A percentile compares a stretch with the other conserved stretches of the same genome.
Evolutionary conservation across 2,113 vertebrate genomes (phyloP).

Genomic region (Sebastes schlegelii): DNA sequence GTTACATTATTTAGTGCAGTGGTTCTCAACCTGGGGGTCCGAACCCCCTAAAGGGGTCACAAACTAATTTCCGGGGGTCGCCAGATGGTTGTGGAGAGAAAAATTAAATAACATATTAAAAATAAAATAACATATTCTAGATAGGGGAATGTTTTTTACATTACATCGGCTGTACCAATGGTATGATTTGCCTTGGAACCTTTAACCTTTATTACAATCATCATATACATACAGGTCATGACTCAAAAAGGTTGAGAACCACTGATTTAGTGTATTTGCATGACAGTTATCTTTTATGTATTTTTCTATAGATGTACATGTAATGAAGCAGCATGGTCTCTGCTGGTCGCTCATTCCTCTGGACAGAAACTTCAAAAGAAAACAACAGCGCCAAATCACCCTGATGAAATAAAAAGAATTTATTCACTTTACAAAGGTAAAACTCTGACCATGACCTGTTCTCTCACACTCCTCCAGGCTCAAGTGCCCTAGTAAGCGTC

Average conservation of each 20-base stretch:
- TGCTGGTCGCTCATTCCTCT: background rate
- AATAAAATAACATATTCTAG: no score
- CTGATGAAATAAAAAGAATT: conserved; percentile 89
- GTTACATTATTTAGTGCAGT: background rate
- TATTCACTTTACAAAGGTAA: conserved; percentile 93
- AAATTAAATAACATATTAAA: no score
- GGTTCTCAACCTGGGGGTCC: no score
- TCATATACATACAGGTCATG: no score
- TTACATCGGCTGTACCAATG: no score
- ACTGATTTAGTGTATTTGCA: conserved; percentile 47
- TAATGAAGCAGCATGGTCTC: conserved; percentile 24
- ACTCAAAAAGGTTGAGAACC: no score
- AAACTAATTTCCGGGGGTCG: no score
- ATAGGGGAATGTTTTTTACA: no score
- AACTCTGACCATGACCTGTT: conserved; percentile 88
- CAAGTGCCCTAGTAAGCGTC: conserved; percentile 79
- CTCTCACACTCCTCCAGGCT: conserved; percentile 79
- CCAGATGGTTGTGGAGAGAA: no score
- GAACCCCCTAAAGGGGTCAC: no score
- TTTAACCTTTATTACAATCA: no score
- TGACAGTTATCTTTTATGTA: conserved; percentile 29
- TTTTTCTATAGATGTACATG: conserved; percentile 28
- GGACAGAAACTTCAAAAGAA: background rate
- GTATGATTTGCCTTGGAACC: no score
- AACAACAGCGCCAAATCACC: conserved; percentile 55